Conservation (phyloP, 2,888 invertebrate species). For the Antitype chi region DNA sequence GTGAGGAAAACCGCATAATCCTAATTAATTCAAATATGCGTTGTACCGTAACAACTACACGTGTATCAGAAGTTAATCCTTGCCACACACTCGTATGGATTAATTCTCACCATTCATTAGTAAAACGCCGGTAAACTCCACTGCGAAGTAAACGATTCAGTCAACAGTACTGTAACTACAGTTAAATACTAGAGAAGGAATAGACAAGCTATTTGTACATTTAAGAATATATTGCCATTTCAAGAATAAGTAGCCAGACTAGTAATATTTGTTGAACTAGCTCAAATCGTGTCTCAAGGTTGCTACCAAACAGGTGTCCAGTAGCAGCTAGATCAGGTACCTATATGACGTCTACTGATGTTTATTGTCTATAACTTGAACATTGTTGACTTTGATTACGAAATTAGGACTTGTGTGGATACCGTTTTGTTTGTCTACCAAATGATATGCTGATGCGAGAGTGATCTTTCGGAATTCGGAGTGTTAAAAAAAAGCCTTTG, state of each 20-base stretch:
- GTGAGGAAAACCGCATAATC: conserved; percentile 37
- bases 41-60: conserved; percentile 1
- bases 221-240: neutral
- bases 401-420: neutral
- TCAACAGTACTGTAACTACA: neutral
- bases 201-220: too few relatives aligned
- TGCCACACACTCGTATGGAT: conserved; percentile 1
- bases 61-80: conserved; percentile 9
- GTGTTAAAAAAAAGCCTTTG: conserved; percentile 3
- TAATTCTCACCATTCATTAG: neutral
- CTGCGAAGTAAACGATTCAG: neutral
- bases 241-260: conserved; percentile 2
- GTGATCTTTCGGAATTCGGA: neutral
- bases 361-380: neutral
- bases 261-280: conserved; percentile 32
- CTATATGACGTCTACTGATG: neutral
- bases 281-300: conserved; percentile 36
- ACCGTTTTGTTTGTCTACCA: neutral
- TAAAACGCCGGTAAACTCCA: neutral
- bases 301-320: conserved; percentile 31
- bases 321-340: conserved; percentile 23
- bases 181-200: neutral
- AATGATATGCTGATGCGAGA: neutral
- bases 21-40: conserved; percentile 36
- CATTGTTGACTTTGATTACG: neutral